These are phyloP conservation scores for Brachionichthys hirsutus DNA, from an alignment of 2,113 vertebrate genomes.

Conservation along the genomic window DNA sequence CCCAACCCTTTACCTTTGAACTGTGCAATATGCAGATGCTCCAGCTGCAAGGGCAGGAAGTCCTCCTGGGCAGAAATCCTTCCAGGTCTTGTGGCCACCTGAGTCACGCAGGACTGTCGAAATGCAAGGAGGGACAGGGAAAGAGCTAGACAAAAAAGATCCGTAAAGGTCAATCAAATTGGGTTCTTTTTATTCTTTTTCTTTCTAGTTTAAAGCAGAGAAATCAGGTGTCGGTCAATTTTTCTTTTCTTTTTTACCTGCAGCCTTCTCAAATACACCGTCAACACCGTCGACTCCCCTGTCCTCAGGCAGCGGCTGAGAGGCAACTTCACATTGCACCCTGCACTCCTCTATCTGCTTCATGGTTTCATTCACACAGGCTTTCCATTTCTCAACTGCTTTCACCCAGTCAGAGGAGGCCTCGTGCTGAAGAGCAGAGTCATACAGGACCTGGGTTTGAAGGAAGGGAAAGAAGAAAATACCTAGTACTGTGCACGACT, in stretches of 20 bases:
- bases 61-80: conserved; percentile 84
- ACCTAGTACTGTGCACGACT: too few relatives aligned
- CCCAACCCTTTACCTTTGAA: conserved; percentile 81
- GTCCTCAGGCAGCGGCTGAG: conserved; percentile 69
- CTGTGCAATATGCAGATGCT: conserved; percentile 85
- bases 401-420: conserved; percentile 77
- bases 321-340: conserved; percentile 83
- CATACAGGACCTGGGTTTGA: conserved; percentile 79
- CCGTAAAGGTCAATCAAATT: too few relatives aligned
- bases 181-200: background rate
- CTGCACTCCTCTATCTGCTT: conserved; percentile 85
- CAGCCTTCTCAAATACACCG: conserved; percentile 72
- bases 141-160: conserved; percentile 60
- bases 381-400: conserved; percentile 79
- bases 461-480: background rate
- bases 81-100: conserved; percentile 84
- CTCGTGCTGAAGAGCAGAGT: conserved; percentile 80
- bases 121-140: conserved; percentile 83
- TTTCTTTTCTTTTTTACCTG: conserved; percentile 65
- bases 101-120: conserved; percentile 85
- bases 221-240: background rate
- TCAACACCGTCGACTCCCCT: conserved; percentile 45
- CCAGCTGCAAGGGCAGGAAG: conserved; percentile 86
- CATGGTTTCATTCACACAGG: conserved; percentile 84
- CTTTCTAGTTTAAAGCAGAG: background rate